phyloP scores from a whole-genome alignment of 2,797 vertebrate species.

The Limosa lapponica region DNA sequence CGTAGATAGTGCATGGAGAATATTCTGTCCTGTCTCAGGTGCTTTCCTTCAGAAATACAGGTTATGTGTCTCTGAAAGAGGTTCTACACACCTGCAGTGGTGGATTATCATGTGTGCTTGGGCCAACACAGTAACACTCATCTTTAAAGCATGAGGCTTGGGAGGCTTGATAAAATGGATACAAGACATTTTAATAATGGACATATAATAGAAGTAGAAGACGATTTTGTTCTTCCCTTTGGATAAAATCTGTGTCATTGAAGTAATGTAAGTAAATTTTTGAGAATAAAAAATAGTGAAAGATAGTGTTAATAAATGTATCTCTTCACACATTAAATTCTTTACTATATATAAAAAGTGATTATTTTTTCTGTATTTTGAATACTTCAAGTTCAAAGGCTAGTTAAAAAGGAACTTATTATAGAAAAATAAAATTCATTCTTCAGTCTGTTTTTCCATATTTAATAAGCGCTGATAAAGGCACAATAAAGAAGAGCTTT shows the following conservation, averaged over 20 bases:
- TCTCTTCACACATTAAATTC: neutral
- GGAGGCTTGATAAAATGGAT: neutral
- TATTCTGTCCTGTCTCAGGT: neutral
- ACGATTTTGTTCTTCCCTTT: neutral
- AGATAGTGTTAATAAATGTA: neutral
- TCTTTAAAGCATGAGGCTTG: neutral
- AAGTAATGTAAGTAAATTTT: neutral
- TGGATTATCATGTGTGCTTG: neutral
- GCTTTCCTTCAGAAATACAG: neutral
- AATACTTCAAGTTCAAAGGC: neutral
- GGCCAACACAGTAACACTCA: neutral
- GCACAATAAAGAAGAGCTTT: neutral
- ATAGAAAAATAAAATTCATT: neutral
- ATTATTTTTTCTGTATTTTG: neutral
- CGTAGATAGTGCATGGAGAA: neutral
- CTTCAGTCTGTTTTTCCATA: neutral
- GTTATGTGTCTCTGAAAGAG: neutral
- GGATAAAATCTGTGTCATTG: neutral
- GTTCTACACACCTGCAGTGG: neutral
- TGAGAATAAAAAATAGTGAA: neutral
- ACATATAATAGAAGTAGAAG: neutral
- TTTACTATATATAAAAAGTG: neutral
- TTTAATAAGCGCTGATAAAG: conserved; percentile 29
- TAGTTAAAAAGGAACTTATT: neutral
- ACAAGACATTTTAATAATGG: neutral